Base-by-base conservation (phyloP, 2,888 invertebrate species). In the Microctonus aethiopoides region DNA sequence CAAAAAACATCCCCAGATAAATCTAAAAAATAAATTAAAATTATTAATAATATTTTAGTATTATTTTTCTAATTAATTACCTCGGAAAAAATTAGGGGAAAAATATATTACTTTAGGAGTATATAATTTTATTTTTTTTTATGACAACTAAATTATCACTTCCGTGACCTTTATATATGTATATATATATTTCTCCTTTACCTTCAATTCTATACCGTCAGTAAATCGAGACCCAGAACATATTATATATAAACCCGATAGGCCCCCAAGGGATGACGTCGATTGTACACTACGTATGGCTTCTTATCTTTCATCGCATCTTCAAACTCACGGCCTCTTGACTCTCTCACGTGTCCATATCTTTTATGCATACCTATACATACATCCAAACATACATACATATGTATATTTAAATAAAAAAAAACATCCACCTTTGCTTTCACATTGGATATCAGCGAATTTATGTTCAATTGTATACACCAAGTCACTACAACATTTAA, bases 401-500 rank as follows among this genome's bases (percentile, higher is more conserved):
- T 13, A 56, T 56, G n/a, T 29, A 56, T 24, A 56, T 29, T 56
- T n/a, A 73, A 72, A 72, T 72, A 56, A 72, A 72, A 71, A 72
- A 71, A 63, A 81, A 80, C 81, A 64, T 81, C 81, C 77, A 74
- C 75, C 72, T 77, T 69, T 76, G 81, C 81, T 80, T 81, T 81
- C 81, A 80, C 80, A 78, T 78, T 78, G 24, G 56, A 77, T 80
- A 83, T 81, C 80, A 75, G 77, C 77, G 78, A 79, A 82, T 83
- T 83, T 82, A 83, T 83, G 77, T 78, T 57, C 46, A 69, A 11
- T 9, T 10, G 32, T 67, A 56, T 60, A 24, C 26, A 36, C 46
- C 24, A 24, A 65, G 46, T 64, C 65, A 56, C 26, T 46, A 67
- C 60, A 69, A 29, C 67, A 68, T 69, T 66, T 61, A 56, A 70